Conservation (phyloP, 2,888 invertebrate species). For the Cremastobaeus sp. region DNA sequence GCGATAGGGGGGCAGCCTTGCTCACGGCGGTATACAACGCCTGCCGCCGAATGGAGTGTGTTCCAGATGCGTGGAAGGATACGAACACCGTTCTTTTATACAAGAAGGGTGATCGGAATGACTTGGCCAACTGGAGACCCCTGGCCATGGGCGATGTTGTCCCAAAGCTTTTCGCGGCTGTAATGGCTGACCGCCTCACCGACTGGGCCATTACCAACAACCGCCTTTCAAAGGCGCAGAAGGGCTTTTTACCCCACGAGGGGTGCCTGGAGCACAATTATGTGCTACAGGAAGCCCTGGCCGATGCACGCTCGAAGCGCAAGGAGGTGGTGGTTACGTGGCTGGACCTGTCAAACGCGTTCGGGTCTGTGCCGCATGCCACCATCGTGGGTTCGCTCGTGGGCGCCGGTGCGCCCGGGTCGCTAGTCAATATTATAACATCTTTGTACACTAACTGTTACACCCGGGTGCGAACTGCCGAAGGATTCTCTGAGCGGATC, state of each 20-base stretch:
- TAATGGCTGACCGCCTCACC: slow-evolving; percentile 27
- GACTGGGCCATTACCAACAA: slow-evolving; percentile 59
- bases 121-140: slow-evolving; percentile 68
- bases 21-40: slow-evolving; percentile 56
- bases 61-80: slow-evolving; percentile 52
- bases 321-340: slow-evolving; percentile 68
- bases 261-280: slow-evolving; percentile 73
- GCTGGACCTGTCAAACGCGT: slow-evolving; percentile 75
- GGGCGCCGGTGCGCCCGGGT: slow-evolving; percentile 29
- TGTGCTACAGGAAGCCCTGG: slow-evolving; percentile 67
- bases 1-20: slow-evolving; percentile 54
- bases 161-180: slow-evolving; percentile 50
- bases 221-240: slow-evolving; percentile 69
- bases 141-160: slow-evolving; percentile 64
- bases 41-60: slow-evolving; percentile 42
- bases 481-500: background rate
- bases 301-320: slow-evolving; percentile 54
- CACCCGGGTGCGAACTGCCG: background rate
- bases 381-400: slow-evolving; percentile 62
- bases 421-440: slow-evolving; percentile 39
- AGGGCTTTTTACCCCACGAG: slow-evolving; percentile 72
- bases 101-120: slow-evolving; percentile 45
- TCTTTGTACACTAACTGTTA: slow-evolving; percentile 52
- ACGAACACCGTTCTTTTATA: slow-evolving; percentile 57
- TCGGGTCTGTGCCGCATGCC: slow-evolving; percentile 72